Evolutionary conservation across 1,140 invertebrate species (phyloP).

Genomic region (Pachypeltis micranthus): DNA sequence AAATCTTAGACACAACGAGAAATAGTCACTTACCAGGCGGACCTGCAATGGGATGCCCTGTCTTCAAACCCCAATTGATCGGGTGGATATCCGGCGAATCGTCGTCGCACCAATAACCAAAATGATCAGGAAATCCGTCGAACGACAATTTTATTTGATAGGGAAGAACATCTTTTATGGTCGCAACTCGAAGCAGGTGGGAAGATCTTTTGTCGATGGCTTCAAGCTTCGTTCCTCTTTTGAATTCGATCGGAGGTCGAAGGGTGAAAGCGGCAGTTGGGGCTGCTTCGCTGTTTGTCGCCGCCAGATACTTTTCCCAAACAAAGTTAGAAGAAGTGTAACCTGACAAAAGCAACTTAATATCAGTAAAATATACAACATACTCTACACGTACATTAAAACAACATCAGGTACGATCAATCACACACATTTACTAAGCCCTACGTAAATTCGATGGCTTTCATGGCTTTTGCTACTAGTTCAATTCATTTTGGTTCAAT

Average conservation of each 20-base stretch:
- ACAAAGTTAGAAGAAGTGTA: constrained; percentile 64
- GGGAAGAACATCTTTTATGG: constrained; percentile 61
- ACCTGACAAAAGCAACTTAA: constrained; percentile 42
- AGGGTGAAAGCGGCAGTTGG: constrained; percentile 74
- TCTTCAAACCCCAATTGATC: constrained; percentile 78
- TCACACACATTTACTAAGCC: too few species aligned
- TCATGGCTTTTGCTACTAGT: too few species aligned
- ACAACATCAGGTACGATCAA: too few species aligned
- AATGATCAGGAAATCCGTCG: constrained; percentile 78
- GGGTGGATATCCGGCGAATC: constrained; percentile 85
- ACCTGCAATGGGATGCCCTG: constrained; percentile 71
- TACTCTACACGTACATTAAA: not conserved
- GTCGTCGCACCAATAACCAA: constrained; percentile 83
- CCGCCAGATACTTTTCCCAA: constrained; percentile 74
- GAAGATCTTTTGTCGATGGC: constrained; percentile 78
- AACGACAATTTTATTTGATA: constrained; percentile 69
- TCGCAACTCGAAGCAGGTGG: constrained; percentile 71
- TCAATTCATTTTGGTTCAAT: too few species aligned
- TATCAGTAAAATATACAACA: constrained; percentile 14
- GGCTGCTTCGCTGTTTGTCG: constrained; percentile 61
- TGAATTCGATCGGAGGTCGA: constrained; percentile 65
- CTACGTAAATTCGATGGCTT: too few species aligned
- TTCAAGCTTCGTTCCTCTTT: constrained; percentile 61
- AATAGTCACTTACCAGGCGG: constrained; percentile 61
- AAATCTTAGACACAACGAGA: not conserved